Conservation (phyloP, 2,797 vertebrate species). For the Poecilia gillii region DNA sequence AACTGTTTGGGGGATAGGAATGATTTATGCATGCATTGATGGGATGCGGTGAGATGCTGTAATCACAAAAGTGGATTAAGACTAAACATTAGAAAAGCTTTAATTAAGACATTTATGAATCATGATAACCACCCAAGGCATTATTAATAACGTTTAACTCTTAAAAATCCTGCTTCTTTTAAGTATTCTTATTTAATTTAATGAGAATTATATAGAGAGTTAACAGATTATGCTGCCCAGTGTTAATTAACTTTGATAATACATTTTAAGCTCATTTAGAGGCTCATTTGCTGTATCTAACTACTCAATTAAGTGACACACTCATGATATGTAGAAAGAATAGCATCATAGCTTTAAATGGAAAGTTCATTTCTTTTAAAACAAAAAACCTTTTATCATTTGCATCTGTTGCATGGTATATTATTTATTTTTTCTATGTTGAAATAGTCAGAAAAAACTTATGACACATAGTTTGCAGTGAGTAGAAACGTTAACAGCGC, state of each 20-base stretch:
- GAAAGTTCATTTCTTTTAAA: neutral
- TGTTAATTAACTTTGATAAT: slow-evolving; percentile 43
- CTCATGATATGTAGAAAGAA: slow-evolving; percentile 29
- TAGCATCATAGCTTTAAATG: slow-evolving; percentile 9
- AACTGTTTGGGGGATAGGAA: neutral
- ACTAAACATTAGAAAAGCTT: slow-evolving; percentile 26
- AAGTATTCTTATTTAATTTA: slow-evolving; percentile 46
- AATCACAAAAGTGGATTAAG: slow-evolving; percentile 35
- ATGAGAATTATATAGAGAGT: slow-evolving; percentile 21
- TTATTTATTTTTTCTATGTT: neutral
- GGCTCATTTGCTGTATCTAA: slow-evolving; percentile 44
- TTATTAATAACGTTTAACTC: slow-evolving; percentile 36
- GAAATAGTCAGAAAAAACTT: slow-evolving; percentile 11
- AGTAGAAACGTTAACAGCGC: neutral
- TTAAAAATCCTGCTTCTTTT: slow-evolving; percentile 29
- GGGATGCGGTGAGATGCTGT: slow-evolving; percentile 1
- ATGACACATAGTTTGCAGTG: slow-evolving; percentile 7
- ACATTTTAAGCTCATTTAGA: slow-evolving; percentile 39
- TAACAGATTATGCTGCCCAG: slow-evolving; percentile 35
- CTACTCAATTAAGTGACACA: slow-evolving; percentile 37
- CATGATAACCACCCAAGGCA: slow-evolving; percentile 28
- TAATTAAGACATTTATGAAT: slow-evolving; percentile 43
- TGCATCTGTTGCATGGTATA: neutral
- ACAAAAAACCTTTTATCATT: neutral
- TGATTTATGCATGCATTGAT: slow-evolving; percentile 18